phyloP scores from a whole-genome alignment of 2,797 vertebrate genomes.

The Delichon dasypus region DNA sequence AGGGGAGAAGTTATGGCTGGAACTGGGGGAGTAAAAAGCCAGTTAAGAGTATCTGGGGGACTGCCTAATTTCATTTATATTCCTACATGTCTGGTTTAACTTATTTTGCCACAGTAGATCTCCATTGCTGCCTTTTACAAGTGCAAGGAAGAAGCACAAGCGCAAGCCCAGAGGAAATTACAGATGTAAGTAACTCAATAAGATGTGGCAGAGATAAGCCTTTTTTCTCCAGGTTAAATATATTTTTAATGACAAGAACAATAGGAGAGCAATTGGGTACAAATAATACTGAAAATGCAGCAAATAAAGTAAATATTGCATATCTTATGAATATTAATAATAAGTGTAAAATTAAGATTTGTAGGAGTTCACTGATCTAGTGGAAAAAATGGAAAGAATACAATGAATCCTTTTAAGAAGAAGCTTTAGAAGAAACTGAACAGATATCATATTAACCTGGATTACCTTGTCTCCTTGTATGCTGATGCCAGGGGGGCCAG shows the following conservation, averaged over 20 bases:
- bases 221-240: neutral
- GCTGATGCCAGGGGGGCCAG: slow-evolving; percentile 79
- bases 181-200: neutral
- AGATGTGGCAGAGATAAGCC: neutral
- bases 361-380: neutral
- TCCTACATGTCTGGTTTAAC: neutral
- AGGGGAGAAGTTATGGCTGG: neutral
- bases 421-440: neutral
- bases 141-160: neutral
- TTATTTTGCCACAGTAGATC: neutral
- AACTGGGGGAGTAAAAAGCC: neutral
- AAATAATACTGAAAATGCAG: neutral
- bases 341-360: neutral
- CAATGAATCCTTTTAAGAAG: neutral
- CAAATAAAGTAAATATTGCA: neutral
- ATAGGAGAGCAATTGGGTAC: neutral
- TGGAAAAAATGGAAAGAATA: neutral
- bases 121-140: neutral
- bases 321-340: neutral
- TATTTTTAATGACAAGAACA: neutral
- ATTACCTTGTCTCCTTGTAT: slow-evolving; percentile 88
- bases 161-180: neutral
- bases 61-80: neutral
- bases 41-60: neutral
- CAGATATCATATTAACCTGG: neutral